Evolutionary conservation across 2,888 invertebrate species (phyloP).

Genomic region (Heliconius aoede): DNA sequence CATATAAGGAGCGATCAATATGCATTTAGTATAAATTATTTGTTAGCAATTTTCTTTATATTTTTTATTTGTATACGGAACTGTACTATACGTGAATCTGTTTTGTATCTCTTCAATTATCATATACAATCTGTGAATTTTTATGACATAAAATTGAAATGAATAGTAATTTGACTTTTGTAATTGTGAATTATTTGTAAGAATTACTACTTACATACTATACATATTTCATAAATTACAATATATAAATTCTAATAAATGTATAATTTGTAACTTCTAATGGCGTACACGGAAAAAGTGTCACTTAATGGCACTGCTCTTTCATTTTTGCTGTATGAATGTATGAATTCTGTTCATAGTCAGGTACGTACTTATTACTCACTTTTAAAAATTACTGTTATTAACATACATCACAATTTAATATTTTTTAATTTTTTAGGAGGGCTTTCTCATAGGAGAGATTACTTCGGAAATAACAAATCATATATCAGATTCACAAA

Average conservation of each 20-base stretch:
- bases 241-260: slow-evolving; percentile 18
- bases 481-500: slow-evolving; percentile 87
- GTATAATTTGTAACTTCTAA: slow-evolving; percentile 45
- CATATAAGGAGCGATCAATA: too few relatives aligned
- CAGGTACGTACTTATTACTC: slow-evolving; percentile 77
- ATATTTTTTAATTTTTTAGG: slow-evolving; percentile 62
- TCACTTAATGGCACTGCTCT: slow-evolving; percentile 85
- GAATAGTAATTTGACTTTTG: slow-evolving; percentile 17
- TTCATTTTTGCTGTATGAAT: slow-evolving; percentile 87
- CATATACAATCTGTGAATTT: slow-evolving; percentile 21
- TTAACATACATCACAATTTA: not conserved
- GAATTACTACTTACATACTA: not conserved
- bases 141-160: slow-evolving; percentile 19
- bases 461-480: slow-evolving; percentile 85
- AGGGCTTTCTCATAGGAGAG: slow-evolving; percentile 87
- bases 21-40: too few relatives aligned
- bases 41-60: not conserved
- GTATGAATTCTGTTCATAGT: slow-evolving; percentile 83
- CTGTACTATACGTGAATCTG: not conserved
- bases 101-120: not conserved
- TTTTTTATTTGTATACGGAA: not conserved
- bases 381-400: slow-evolving; percentile 6
- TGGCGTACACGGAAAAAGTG: slow-evolving; percentile 80
- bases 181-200: slow-evolving; percentile 13
- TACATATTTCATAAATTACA: not conserved